Conservation (phyloP, 1,140 invertebrate species). For the Nasonia vitripennis region DNA sequence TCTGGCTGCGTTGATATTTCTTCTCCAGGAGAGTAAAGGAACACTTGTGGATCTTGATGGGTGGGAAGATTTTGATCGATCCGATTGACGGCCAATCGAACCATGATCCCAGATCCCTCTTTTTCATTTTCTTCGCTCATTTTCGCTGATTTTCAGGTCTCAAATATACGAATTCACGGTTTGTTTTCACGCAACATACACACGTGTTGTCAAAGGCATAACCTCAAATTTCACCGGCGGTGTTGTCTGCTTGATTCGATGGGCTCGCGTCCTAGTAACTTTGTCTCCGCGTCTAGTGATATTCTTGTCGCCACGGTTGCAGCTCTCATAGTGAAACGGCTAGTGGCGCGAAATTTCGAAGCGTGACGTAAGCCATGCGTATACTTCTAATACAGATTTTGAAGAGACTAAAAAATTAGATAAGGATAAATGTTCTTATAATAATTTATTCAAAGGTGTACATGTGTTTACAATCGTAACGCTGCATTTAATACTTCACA, state of each 20-base stretch:
- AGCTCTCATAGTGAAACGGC: neutral
- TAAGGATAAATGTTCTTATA: neutral
- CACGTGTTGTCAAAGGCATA: neutral
- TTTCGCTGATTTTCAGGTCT: neutral
- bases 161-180: neutral
- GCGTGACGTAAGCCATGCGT: no score
- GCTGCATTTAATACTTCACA: neutral
- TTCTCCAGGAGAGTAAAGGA: conserved; percentile 91
- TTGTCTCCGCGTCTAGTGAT: neutral
- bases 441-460: neutral
- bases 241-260: neutral
- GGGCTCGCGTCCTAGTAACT: neutral
- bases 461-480: neutral
- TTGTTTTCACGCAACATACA: neutral
- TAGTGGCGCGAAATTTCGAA: no score
- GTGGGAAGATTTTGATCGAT: conserved; percentile 76
- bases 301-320: neutral
- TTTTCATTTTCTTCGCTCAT: conserved; percentile 37
- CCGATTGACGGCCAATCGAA: conserved; percentile 73
- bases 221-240: neutral
- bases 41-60: conserved; percentile 75
- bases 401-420: neutral
- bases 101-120: conserved; percentile 65
- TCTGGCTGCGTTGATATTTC: conserved; percentile 87
- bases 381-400: no score